Percentiles rank a stretch among this genome's conserved stretches.
Conservation (phyloP, 2,888 invertebrate species). For the Gandaritis pyraliata region DNA sequence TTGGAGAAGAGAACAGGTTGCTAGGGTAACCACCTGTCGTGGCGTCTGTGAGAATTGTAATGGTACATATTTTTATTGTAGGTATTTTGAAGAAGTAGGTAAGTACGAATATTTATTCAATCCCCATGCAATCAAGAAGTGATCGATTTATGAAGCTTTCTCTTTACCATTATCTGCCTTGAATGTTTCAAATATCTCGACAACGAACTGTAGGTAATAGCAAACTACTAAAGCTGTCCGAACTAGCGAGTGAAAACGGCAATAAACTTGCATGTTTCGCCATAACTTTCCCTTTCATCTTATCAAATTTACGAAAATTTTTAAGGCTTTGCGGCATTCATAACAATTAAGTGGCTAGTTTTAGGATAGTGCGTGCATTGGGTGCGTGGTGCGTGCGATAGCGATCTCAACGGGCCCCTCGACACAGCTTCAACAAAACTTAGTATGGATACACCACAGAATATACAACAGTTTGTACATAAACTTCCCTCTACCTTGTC, state of each 20-base stretch:
- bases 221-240: conserved; percentile 34
- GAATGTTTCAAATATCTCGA: conserved; percentile 10
- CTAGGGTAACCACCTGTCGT: conserved; percentile 64
- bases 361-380: conserved; percentile 82
- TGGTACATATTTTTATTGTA: conserved; percentile 6
- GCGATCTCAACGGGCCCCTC: conserved; percentile 75
- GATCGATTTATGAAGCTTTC: background rate
- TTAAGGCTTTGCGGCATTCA: conserved; percentile 66
- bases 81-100: background rate
- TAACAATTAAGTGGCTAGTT: conserved; percentile 81
- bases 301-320: conserved; percentile 48
- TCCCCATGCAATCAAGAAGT: no score
- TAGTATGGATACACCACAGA: conserved; percentile 11
- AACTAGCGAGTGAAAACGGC: conserved; percentile 43
- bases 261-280: conserved; percentile 42
- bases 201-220: conserved; percentile 25
- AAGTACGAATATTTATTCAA: no score
- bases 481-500: conserved; percentile 37
- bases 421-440: conserved; percentile 27
- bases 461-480: conserved; percentile 24
- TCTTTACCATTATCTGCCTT: background rate
- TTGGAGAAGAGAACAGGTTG: conserved; percentile 67
- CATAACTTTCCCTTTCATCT: conserved; percentile 46
- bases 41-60: conserved; percentile 47
- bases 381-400: conserved; percentile 78